Percentiles rank a stretch among this genome's conserved stretches.
phyloP scores from a whole-genome alignment of 1,140 invertebrate species.

The Parasteatoda tepidariorum region DNA sequence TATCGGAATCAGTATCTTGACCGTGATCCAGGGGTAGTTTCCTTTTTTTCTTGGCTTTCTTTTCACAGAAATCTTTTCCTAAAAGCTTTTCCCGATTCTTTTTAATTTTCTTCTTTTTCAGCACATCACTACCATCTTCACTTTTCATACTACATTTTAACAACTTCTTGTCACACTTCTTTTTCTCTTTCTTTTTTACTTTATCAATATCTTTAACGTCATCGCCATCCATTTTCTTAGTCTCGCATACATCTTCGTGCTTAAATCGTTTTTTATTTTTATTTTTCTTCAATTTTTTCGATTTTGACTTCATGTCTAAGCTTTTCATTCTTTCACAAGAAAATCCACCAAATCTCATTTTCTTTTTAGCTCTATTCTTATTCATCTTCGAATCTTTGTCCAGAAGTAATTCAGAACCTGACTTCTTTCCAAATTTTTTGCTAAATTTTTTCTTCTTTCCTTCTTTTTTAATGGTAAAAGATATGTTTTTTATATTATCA shows the following conservation, averaged over 20 bases:
- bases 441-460: slow-evolving; percentile 44
- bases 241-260: slow-evolving; percentile 44
- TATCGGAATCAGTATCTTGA: slow-evolving; percentile 55
- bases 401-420: slow-evolving; percentile 22
- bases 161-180: slow-evolving; percentile 68
- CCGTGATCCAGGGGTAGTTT: slow-evolving; percentile 55
- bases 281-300: slow-evolving; percentile 62
- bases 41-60: slow-evolving; percentile 61
- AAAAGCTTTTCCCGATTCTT: slow-evolving; percentile 59
- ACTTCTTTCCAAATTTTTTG: slow-evolving; percentile 51
- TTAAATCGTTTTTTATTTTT: slow-evolving; percentile 58
- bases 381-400: slow-evolving; percentile 43
- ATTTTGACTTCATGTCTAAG: slow-evolving; percentile 56
- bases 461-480: slow-evolving; percentile 37
- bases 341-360: neutral
- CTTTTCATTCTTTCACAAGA: slow-evolving; percentile 23
- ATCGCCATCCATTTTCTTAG: no score
- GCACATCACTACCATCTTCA: slow-evolving; percentile 52
- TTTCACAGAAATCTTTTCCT: slow-evolving; percentile 55
- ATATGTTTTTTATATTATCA: neutral
- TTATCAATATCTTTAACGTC: slow-evolving; percentile 59
- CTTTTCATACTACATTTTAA: slow-evolving; percentile 51
- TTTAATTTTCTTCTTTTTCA: slow-evolving; percentile 67
- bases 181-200: slow-evolving; percentile 63
- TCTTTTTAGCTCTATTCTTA: slow-evolving; percentile 50